phyloP scores from a whole-genome alignment of 2,113 vertebrate genomes.

The Podarcis muralis region DNA sequence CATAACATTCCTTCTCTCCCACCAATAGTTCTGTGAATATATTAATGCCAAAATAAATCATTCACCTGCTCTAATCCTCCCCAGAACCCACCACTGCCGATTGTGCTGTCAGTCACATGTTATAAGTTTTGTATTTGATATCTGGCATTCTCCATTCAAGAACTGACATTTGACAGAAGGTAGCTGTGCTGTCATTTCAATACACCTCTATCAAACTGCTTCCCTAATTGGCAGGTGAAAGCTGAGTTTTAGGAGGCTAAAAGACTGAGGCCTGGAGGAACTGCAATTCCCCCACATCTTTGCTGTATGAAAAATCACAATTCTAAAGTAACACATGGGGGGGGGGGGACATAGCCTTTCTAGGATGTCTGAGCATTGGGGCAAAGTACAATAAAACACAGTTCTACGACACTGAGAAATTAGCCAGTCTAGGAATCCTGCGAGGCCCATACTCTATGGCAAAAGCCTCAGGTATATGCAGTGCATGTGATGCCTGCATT shows the following conservation, averaged over 20 bases:
- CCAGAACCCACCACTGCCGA: neutral
- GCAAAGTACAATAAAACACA: neutral
- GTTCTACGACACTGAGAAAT: neutral
- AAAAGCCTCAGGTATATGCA: neutral
- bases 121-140: neutral
- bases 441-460: neutral
- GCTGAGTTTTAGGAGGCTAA: neutral
- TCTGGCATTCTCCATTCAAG: neutral
- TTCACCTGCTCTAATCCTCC: neutral
- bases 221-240: neutral
- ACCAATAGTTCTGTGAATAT: neutral
- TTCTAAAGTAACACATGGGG: neutral
- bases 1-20: neutral
- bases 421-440: neutral
- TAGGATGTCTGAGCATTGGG: neutral
- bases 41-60: neutral
- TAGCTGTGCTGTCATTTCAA: neutral
- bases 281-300: neutral
- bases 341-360: neutral
- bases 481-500: neutral
- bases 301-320: neutral
- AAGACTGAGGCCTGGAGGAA: no score
- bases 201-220: neutral
- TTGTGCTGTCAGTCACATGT: slow-evolving; percentile 2
- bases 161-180: neutral